These are phyloP conservation scores for Xestoiulus laeticollis DNA, from an alignment of 2,888 invertebrate species.

Conservation along the genomic window DNA sequence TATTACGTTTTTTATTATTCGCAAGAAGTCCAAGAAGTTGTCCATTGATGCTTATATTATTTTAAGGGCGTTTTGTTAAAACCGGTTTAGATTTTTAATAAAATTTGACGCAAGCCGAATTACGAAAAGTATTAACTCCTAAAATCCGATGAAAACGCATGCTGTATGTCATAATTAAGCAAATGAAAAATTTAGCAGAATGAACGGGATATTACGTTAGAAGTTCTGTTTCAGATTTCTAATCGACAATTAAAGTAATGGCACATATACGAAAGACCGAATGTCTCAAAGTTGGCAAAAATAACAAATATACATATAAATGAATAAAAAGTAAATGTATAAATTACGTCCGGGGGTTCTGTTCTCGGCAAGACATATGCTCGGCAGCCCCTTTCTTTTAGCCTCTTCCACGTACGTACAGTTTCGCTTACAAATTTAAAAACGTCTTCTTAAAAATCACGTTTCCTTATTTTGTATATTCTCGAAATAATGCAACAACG, in stretches of 20 bases:
- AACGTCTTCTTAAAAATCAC: background rate
- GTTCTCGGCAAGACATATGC: background rate
- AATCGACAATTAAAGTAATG: background rate
- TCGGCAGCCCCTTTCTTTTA: background rate
- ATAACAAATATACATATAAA: slow-evolving; percentile 39
- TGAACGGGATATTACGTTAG: background rate
- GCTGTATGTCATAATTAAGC: background rate
- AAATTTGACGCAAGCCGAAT: background rate
- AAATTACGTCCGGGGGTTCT: background rate
- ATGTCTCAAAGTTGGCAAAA: slow-evolving; percentile 7
- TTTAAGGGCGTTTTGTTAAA: background rate
- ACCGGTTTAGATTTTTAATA: background rate
- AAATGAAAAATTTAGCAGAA: background rate
- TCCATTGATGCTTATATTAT: background rate
- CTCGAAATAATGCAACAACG: background rate
- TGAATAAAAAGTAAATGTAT: slow-evolving; percentile 2
- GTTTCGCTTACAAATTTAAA: background rate
- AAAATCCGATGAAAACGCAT: background rate
- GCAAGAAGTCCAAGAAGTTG: too few species aligned
- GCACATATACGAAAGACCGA: background rate
- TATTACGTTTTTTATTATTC: too few species aligned
- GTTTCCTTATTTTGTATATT: background rate
- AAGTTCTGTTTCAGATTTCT: background rate
- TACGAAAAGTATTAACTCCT: background rate
- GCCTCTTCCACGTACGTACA: background rate